phyloP scores from a whole-genome alignment of 2,113 vertebrate species.

The Hemiscyllium ocellatum region DNA sequence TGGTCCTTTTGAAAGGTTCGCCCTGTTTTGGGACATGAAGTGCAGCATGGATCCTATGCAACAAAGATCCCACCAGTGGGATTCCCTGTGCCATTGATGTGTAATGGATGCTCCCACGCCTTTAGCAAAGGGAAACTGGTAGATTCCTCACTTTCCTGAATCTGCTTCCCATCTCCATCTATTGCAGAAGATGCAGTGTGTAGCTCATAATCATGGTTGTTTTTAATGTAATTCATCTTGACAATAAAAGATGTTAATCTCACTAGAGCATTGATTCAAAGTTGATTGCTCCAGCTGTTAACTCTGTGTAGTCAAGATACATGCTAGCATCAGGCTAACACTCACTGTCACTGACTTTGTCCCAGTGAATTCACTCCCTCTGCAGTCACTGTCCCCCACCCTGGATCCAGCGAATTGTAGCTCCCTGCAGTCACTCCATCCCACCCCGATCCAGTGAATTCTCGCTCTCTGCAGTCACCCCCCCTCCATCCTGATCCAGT shows the following conservation, averaged over 20 bases:
- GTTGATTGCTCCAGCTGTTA: not conserved
- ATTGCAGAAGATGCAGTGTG: not conserved
- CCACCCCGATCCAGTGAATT: too few species aligned
- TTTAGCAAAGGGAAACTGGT: not conserved
- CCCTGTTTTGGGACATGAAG: not conserved
- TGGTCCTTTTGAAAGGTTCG: too few species aligned
- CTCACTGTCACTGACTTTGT: too few species aligned
- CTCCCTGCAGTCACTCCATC: too few species aligned
- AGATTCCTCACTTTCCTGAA: not conserved
- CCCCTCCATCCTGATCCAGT: too few species aligned
- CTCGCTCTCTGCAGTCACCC: too few species aligned
- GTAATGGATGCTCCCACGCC: too few species aligned
- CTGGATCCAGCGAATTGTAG: too few species aligned
- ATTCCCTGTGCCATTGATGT: not conserved
- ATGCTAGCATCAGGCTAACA: too few species aligned
- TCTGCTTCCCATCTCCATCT: not conserved
- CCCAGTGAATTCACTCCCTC: too few species aligned
- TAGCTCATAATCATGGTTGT: not conserved
- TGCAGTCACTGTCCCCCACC: too few species aligned
- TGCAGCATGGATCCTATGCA: not conserved
- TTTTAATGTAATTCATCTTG: not conserved
- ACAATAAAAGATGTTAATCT: not conserved
- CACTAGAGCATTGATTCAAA: not conserved
- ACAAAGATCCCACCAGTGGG: not conserved
- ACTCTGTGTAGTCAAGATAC: not conserved